These are phyloP conservation scores for Cheilosia grossa DNA, from an alignment of 2,888 invertebrate genomes.

Conservation along the genomic window DNA sequence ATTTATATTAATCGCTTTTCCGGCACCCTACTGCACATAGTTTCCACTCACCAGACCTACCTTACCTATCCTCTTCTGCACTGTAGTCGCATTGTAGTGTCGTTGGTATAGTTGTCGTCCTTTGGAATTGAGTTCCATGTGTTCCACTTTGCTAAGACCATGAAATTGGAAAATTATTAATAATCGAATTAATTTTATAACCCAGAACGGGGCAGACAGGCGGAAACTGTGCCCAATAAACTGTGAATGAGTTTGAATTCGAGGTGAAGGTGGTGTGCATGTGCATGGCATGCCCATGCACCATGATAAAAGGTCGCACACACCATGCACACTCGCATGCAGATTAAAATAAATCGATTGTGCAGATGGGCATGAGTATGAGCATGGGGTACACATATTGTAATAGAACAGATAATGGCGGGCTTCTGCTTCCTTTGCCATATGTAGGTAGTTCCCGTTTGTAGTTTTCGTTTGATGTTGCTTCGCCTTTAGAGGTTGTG, in stretches of 20 bases:
- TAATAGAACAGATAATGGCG: slow-evolving; percentile 2
- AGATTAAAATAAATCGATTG: slow-evolving; percentile 66
- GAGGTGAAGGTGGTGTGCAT: slow-evolving; percentile 55
- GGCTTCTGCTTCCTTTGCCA: not conserved
- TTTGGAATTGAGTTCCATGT: slow-evolving; percentile 6
- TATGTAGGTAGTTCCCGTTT: no score
- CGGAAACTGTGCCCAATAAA: slow-evolving; percentile 25
- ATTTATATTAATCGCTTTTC: no score
- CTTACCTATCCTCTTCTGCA: no score
- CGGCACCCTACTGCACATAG: no score
- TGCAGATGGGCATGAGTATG: not conserved
- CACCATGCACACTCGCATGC: not conserved
- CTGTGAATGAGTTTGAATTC: slow-evolving; percentile 66
- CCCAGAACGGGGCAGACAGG: slow-evolving; percentile 14
- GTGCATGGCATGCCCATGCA: slow-evolving; percentile 25
- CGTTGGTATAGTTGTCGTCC: no score
- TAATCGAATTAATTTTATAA: slow-evolving; percentile 68
- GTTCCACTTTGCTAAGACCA: slow-evolving; percentile 52
- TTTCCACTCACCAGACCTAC: no score
- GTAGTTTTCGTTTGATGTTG: slow-evolving; percentile 18
- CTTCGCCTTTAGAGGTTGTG: not conserved
- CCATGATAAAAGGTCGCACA: slow-evolving; percentile 45
- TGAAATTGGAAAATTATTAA: slow-evolving; percentile 70
- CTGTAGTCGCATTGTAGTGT: no score
- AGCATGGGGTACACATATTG: not conserved